Percentiles rank a stretch among this genome's conserved stretches.
Conservation (phyloP, 2,797 vertebrate genomes). For the Protosalanx chinensis region DNA sequence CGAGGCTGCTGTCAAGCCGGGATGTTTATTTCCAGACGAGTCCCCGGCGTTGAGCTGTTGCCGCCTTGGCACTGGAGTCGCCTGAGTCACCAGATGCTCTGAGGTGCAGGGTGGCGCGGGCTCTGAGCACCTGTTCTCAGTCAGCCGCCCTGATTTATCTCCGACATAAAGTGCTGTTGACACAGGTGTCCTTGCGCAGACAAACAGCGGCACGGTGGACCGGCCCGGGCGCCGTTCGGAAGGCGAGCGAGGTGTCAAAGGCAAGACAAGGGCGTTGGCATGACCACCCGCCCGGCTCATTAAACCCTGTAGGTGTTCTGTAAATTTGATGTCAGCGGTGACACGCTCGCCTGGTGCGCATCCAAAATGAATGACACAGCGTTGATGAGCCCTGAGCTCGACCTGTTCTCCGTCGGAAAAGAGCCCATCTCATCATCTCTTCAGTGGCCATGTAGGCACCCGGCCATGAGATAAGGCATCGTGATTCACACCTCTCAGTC, state of each 20-base stretch:
- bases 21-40: slow-evolving; percentile 50
- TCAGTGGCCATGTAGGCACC: slow-evolving; percentile 6
- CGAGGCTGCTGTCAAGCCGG: slow-evolving; percentile 46
- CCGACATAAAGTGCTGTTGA: slow-evolving; percentile 39
- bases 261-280: slow-evolving; percentile 21
- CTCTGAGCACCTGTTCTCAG: slow-evolving; percentile 30
- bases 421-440: slow-evolving; percentile 21
- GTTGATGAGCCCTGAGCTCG: slow-evolving; percentile 22
- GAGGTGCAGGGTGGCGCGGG: slow-evolving; percentile 33
- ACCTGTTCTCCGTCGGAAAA: slow-evolving; percentile 1
- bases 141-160: slow-evolving; percentile 53
- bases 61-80: slow-evolving; percentile 47
- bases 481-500: slow-evolving; percentile 33
- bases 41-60: slow-evolving; percentile 54
- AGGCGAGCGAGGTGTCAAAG: neutral
- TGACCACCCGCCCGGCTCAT: slow-evolving; percentile 29
- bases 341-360: slow-evolving; percentile 8
- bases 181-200: slow-evolving; percentile 42
- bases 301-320: slow-evolving; percentile 37
- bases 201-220: slow-evolving; percentile 29
- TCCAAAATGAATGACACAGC: slow-evolving; percentile 19
- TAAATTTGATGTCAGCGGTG: slow-evolving; percentile 32
- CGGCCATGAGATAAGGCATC: slow-evolving; percentile 28
- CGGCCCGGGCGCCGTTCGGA: slow-evolving; percentile 26
- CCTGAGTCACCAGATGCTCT: slow-evolving; percentile 20